Conservation (phyloP, 2,797 vertebrate species). For the Sebastes hubbsi region DNA sequence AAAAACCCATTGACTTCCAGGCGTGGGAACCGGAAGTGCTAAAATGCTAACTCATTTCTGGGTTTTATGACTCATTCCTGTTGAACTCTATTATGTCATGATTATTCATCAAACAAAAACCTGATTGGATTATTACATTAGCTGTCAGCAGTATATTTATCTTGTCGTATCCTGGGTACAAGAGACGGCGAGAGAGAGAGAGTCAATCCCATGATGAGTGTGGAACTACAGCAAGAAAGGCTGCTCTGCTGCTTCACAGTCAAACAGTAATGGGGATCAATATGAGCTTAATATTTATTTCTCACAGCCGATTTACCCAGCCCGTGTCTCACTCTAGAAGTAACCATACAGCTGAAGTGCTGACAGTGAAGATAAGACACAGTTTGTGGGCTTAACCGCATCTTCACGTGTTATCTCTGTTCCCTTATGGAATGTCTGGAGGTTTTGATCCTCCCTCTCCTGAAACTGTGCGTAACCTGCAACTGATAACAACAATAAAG, state of each 20-base stretch:
- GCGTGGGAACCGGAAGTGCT: no score
- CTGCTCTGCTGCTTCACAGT: background rate
- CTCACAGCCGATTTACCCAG: background rate
- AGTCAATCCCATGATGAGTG: no score
- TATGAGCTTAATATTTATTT: background rate
- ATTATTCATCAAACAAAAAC: background rate
- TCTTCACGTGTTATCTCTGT: constrained; percentile 68
- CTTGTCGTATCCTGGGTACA: background rate
- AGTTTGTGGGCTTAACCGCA: background rate
- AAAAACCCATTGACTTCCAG: no score
- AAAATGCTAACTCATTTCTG: no score
- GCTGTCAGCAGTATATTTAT: background rate
- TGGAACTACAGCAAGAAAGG: background rate
- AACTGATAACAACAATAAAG: constrained; percentile 49
- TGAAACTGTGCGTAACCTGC: constrained; percentile 61
- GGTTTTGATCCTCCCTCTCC: constrained; percentile 66
- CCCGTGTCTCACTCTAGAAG: background rate
- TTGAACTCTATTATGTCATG: no score
- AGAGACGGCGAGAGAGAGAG: no score
- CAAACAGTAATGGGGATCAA: background rate
- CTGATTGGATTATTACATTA: background rate
- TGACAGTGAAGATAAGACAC: background rate
- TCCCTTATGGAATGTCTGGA: constrained; percentile 73
- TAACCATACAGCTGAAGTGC: background rate
- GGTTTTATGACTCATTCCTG: no score